A percentile compares a stretch with the other conserved stretches of the same genome.
Conservation (phyloP, 2,888 invertebrate species). For the Coleophora deauratella region DNA sequence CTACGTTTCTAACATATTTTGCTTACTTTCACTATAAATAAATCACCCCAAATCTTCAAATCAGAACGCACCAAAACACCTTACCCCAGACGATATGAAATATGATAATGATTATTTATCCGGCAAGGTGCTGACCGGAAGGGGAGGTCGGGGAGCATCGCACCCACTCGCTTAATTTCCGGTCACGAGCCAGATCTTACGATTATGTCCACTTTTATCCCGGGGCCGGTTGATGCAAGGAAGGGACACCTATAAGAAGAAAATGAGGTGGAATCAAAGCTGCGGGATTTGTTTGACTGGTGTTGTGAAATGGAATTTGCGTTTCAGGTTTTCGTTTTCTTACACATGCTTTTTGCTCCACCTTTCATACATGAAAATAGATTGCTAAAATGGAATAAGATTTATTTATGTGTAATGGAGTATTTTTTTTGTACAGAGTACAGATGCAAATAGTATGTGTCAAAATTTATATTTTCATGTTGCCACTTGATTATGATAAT, state of each 20-base stretch:
- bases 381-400: too few relatives aligned
- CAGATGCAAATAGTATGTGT: too few relatives aligned
- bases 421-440: too few relatives aligned
- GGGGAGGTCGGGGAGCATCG: slow-evolving; percentile 26
- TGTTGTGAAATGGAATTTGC: too few relatives aligned
- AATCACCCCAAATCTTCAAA: too few relatives aligned
- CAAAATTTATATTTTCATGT: too few relatives aligned
- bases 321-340: background rate
- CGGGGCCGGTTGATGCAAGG: slow-evolving; percentile 11
- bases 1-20: too few relatives aligned
- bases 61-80: background rate
- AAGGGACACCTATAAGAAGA: slow-evolving; percentile 5
- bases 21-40: too few relatives aligned
- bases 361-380: too few relatives aligned
- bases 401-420: too few relatives aligned
- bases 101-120: slow-evolving; percentile 33
- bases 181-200: slow-evolving; percentile 54
- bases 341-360: too few relatives aligned
- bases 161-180: slow-evolving; percentile 64
- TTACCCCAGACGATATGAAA: slow-evolving; percentile 22
- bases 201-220: slow-evolving; percentile 30
- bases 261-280: slow-evolving; percentile 2
- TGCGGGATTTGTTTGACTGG: too few relatives aligned
- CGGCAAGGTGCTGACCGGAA: slow-evolving; percentile 56
- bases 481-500: background rate